These are phyloP conservation scores for Porites evermanni DNA, from an alignment of 92 coral and sea anemone species.

Conservation along the genomic window DNA sequence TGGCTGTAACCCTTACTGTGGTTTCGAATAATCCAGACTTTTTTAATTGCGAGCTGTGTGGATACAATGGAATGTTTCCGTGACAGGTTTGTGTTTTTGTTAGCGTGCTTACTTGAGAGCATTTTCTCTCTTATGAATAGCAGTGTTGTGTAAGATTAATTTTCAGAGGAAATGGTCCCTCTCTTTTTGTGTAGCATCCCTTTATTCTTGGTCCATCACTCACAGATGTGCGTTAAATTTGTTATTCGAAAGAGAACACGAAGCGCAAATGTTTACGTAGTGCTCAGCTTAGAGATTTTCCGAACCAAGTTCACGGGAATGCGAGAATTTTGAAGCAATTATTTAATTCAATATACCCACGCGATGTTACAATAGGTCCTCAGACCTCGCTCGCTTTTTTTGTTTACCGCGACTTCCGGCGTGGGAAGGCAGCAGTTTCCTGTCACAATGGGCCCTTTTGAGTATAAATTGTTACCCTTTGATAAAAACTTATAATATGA, in stretches of 20 bases:
- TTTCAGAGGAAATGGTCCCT: too few relatives aligned
- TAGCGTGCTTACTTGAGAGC: not conserved
- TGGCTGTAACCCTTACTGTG: not conserved
- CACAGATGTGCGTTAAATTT: too few relatives aligned
- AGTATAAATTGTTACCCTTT: not conserved
- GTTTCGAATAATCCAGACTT: not conserved
- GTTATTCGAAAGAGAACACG: too few relatives aligned
- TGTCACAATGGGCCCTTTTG: not conserved
- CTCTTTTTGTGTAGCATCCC: too few relatives aligned
- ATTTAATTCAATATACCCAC: not conserved
- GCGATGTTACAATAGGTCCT: not conserved
- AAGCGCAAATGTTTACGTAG: too few relatives aligned
- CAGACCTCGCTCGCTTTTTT: too few relatives aligned
- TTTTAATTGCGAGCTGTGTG: not conserved
- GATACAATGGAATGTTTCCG: constrained; percentile 29
- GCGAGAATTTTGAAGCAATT: too few relatives aligned
- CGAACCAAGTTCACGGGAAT: too few relatives aligned
- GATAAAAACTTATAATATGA: not conserved
- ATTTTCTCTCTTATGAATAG: too few relatives aligned
- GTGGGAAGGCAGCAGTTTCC: not conserved
- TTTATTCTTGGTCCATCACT: too few relatives aligned
- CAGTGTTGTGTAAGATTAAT: too few relatives aligned
- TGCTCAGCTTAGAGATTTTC: too few relatives aligned
- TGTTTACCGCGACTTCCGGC: not conserved
- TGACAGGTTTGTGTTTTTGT: not conserved